Conservation (phyloP, 1,140 invertebrate genomes). For the Wiebesia pumilae region DNA sequence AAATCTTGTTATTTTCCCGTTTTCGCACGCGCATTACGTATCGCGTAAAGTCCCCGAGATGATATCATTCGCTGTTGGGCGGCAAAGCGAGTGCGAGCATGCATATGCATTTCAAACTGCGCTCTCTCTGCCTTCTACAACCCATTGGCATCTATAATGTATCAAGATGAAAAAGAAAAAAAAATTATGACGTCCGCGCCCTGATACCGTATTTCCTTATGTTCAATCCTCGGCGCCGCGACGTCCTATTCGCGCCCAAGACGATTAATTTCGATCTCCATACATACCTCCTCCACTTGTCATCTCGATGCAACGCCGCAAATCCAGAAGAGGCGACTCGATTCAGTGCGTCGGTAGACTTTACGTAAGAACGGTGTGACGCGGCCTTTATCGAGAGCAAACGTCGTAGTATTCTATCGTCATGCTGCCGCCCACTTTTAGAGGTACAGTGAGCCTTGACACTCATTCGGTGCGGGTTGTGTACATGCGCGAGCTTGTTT, state of each 20-base stretch:
- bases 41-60: constrained; percentile 11
- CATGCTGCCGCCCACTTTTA: constrained; percentile 24
- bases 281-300: background rate
- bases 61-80: constrained; percentile 16
- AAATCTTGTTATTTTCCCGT: background rate
- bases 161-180: background rate
- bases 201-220: background rate
- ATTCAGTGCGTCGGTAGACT: background rate
- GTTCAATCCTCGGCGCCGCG: background rate
- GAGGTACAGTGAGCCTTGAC: constrained; percentile 20
- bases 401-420: background rate
- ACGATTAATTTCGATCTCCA: background rate
- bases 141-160: background rate
- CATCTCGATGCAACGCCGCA: background rate
- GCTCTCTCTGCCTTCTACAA: background rate
- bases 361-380: constrained; percentile 24
- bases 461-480: background rate
- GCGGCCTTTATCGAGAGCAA: background rate
- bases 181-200: background rate
- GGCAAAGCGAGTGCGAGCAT: background rate
- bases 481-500: background rate
- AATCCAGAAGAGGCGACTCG: constrained; percentile 3
- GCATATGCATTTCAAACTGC: background rate
- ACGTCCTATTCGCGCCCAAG: background rate
- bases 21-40: constrained; percentile 15